Evolutionary conservation across 1,140 invertebrate genomes (phyloP).

Genomic region (Oncopeltus fasciatus): DNA sequence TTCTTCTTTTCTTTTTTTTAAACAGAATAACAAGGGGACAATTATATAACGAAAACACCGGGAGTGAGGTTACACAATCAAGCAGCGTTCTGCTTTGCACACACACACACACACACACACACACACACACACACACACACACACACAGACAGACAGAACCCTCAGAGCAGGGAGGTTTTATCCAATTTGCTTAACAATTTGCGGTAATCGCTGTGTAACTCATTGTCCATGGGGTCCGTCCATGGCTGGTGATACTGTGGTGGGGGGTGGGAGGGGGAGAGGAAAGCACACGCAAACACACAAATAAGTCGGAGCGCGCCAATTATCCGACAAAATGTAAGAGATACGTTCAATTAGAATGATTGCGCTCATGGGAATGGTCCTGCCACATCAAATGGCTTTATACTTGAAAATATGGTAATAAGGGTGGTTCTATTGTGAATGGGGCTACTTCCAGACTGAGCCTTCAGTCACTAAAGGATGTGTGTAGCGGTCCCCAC

Average conservation of each 20-base stretch:
- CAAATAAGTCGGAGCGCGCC: not conserved
- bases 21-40: no score
- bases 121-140: no score
- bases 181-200: conserved; percentile 4
- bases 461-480: no score
- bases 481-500: no score
- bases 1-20: no score
- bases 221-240: no score
- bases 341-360: not conserved
- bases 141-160: no score
- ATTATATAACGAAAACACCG: no score
- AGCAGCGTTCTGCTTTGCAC: not conserved
- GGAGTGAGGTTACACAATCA: not conserved
- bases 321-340: conserved; percentile 1
- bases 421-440: not conserved
- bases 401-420: conserved; percentile 8
- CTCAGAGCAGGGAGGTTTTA: not conserved
- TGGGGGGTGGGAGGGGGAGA: no score
- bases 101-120: no score
- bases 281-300: no score
- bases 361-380: conserved; percentile 1
- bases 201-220: not conserved
- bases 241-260: no score
- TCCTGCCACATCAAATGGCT: conserved; percentile 2
- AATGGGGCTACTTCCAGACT: not conserved